Base-by-base conservation (phyloP, 2,797 vertebrate genomes). In the Parotocinclus haroldoi region DNA sequence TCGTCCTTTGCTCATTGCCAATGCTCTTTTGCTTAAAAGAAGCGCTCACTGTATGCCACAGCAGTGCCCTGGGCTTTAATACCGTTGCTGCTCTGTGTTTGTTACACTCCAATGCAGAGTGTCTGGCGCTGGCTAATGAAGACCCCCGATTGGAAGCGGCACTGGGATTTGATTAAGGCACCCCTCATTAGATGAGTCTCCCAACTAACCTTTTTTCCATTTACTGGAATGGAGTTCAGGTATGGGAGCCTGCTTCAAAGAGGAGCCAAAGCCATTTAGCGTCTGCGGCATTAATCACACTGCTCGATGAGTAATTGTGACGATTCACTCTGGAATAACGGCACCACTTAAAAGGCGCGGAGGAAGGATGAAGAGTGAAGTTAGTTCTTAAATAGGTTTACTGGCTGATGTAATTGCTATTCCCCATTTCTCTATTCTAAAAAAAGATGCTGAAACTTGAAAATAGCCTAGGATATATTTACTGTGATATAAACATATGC, bases 391-490 rank as follows among this genome's bases (percentile, higher is more conserved):
- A 78, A 73, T 75, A 67, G 77, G 73, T 71, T 75, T 76, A 71
- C 58, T 57, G 54, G 59, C 59, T 69, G 72, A 69, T 68, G 72
- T 71, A 64, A 72, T 69, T 71, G 63, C 62, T 74, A 68, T 73
- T 79, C 71, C 72, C 40, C 65, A 57, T 63, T 73, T 72, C 27
- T 65, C 63, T 44, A 62, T 54, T 58, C 58, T 63, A 75, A 68
- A 54, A 76, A 74, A 79, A 75, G 42, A 72, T 79, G 71, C 80
- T 73, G 77, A 75, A 78, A 68, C 68, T 63, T 68, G 27, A 44
- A 61, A 63, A 74, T 52, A 62, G 58, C 53, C 37, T 44, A 46
- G 19, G 52, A 51, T 66, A 65, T 9, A 42, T 42, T 3, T 42
- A 11, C 40, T 42, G 40, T 3, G 40, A 9, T 5, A 27, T 42